Evolutionary conservation across 1,140 invertebrate genomes (phyloP), one percentile per base, ranked within the genome.

Genomic region (Papilio polytes): DNA sequence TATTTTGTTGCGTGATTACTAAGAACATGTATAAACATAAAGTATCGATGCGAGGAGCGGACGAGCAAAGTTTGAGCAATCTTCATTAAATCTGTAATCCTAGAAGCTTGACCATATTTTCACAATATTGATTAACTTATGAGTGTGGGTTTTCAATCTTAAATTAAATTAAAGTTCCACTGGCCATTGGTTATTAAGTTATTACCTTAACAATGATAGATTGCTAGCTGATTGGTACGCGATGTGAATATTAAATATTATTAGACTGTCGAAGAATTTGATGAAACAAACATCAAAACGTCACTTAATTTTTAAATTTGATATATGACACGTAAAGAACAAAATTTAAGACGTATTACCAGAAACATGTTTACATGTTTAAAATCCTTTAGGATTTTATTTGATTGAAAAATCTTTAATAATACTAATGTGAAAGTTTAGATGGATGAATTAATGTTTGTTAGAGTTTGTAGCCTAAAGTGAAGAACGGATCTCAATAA

Each of bases 71-170:
- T 36, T 78, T 78, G 18, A 10, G 77, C 59, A 78, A 78, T 78
- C 56, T 78, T 78, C 77, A 66, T 78, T 78, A 78, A 78, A 78
- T 59, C 56, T 36, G 77, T 66, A 78, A 78, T 78, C 59, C 77
- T 66, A 78, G 77, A 78, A 78, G 77, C 77, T 78, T 63, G 53
- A 66, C 56, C 15, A 78, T 59, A 78, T 78, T 78, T 78, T 78
- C 77, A 78, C 77, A 78, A 78, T 78, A 78, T 78, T 78, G 77
- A 78, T 78, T 78, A 78, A 66, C 59, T 78, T 78, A 78, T 66
- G 77, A 46, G 10, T 66, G 26, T 63, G 36, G 77, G 56, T 78
- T 63, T 63, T 78, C 77, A 78, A 78, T 78, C 22, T 78, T 44
- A 78, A 78, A 78, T 78, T 78, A 78, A 78, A 78, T 78, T 78